Evolutionary conservation across 2,113 vertebrate genomes (phyloP).

Genomic region (Ochotona princeps): DNA sequence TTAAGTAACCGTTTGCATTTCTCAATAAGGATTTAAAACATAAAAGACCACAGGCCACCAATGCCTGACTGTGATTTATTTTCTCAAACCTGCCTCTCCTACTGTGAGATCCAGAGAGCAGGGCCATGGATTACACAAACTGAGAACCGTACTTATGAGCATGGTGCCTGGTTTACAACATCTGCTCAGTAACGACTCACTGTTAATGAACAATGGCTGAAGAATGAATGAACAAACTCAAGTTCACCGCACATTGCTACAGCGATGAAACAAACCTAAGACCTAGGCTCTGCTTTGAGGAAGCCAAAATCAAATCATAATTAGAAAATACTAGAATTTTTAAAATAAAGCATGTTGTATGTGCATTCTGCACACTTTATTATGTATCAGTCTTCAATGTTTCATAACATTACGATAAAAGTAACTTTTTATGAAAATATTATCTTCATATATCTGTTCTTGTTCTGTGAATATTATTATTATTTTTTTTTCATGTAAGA

Average conservation of each 20-base stretch:
- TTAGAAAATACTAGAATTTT: constrained; percentile 31
- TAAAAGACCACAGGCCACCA: background rate
- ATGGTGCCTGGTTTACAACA: background rate
- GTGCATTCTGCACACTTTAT: background rate
- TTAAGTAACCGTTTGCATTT: background rate
- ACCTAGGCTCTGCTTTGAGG: background rate
- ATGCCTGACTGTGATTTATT: constrained; percentile 27
- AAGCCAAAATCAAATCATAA: background rate
- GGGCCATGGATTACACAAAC: background rate
- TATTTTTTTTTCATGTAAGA: too few species aligned
- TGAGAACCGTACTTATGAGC: background rate
- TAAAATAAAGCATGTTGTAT: background rate
- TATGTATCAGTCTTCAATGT: background rate
- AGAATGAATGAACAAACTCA: background rate
- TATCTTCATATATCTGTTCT: constrained; percentile 13
- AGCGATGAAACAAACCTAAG: background rate
- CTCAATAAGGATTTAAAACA: background rate
- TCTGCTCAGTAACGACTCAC: constrained; percentile 35
- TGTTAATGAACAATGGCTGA: background rate
- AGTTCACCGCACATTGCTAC: background rate
- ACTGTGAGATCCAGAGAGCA: background rate
- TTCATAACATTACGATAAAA: background rate
- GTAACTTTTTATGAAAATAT: background rate
- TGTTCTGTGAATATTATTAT: background rate
- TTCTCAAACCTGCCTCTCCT: background rate